A percentile compares a stretch with the other conserved stretches of the same genome.
Conservation (phyloP, 2,888 invertebrate species). For the Oscheius onirici region DNA sequence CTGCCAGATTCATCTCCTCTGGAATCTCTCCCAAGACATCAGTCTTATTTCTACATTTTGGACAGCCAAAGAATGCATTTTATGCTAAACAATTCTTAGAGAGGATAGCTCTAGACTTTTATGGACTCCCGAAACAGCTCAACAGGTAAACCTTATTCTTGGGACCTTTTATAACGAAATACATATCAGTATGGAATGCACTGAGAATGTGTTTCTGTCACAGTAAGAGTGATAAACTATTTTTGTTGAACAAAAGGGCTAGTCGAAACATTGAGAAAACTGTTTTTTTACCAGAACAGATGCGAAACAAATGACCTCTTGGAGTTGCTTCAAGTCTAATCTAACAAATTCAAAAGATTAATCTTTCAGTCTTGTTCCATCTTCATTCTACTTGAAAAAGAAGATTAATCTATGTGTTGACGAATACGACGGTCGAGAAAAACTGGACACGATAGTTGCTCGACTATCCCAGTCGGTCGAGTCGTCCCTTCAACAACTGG, state of each 20-base stretch:
- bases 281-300: too few species aligned
- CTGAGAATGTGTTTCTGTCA: too few species aligned
- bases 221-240: too few species aligned
- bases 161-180: too few species aligned
- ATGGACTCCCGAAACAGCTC: slow-evolving; percentile 38
- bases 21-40: slow-evolving; percentile 13
- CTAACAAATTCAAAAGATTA: too few species aligned
- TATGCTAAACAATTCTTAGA: slow-evolving; percentile 52
- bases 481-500: slow-evolving; percentile 34
- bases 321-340: too few species aligned
- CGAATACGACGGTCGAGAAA: slow-evolving; percentile 43
- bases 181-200: too few species aligned
- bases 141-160: slow-evolving; percentile 38
- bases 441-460: slow-evolving; percentile 41
- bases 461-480: slow-evolving; percentile 38
- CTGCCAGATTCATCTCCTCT: slow-evolving; percentile 5
- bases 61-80: slow-evolving; percentile 59
- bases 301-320: too few species aligned
- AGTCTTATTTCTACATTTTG: slow-evolving; percentile 27
- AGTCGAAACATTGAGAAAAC: too few species aligned
- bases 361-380: slow-evolving; percentile 41
- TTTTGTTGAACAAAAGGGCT: too few species aligned
- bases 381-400: slow-evolving; percentile 35
- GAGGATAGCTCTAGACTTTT: slow-evolving; percentile 32
- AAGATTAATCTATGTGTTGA: slow-evolving; percentile 40